phyloP scores from a whole-genome alignment of 2,113 vertebrate species.

The Tretioscincus oriximinensis region DNA sequence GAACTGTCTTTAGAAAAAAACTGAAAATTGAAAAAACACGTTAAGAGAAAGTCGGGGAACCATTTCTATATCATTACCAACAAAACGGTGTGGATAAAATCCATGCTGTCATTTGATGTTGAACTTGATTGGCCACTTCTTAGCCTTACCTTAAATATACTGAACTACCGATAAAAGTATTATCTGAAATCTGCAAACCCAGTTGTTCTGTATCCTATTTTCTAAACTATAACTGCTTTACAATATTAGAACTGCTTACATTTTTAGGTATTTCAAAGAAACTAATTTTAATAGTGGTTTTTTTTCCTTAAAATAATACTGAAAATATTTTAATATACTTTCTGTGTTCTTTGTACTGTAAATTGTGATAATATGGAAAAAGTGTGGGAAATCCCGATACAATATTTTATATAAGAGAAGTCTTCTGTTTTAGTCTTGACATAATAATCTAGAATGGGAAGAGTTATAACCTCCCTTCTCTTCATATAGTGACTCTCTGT shows the following conservation, averaged over 20 bases:
- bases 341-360: no score
- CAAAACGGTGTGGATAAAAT: no score
- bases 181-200: neutral
- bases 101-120: no score
- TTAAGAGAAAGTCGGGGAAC: no score
- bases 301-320: constrained; percentile 25
- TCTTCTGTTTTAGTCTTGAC: neutral
- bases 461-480: neutral
- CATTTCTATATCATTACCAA: no score
- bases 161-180: neutral
- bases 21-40: no score
- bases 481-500: neutral
- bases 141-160: neutral
- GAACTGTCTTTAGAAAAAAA: no score
- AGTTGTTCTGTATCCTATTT: neutral
- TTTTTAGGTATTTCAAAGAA: constrained; percentile 23
- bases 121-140: no score
- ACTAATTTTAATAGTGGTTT: constrained; percentile 32
- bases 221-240: neutral
- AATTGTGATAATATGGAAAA: no score
- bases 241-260: constrained; percentile 9
- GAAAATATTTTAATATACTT: constrained; percentile 40
- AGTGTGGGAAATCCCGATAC: no score
- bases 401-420: no score
- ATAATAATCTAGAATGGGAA: neutral